Evolutionary conservation across 2,888 invertebrate genomes (phyloP).

Genomic region (Mechanitis messenoides): DNA sequence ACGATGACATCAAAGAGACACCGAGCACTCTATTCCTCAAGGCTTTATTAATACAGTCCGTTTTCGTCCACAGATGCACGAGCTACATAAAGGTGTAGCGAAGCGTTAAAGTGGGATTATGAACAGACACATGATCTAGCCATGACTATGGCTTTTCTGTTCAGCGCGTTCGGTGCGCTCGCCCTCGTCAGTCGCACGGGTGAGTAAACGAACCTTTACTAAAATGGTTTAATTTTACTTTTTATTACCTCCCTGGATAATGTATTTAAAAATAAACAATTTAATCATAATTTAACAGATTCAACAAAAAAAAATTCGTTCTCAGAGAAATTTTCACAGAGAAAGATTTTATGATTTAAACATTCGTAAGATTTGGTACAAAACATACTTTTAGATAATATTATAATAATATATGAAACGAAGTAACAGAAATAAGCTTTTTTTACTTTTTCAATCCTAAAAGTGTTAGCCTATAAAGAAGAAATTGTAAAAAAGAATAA

Average conservation of each 20-base stretch:
- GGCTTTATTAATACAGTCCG: conserved; percentile 14
- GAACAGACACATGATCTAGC: conserved; percentile 56
- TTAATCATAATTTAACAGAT: too few species aligned
- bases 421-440: too few species aligned
- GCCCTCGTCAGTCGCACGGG: conserved; percentile 63
- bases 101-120: conserved; percentile 55
- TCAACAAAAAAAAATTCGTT: too few species aligned
- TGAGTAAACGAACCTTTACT: conserved; percentile 34
- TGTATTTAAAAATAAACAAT: too few species aligned
- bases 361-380: too few species aligned
- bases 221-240: background rate
- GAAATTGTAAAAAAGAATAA: background rate
- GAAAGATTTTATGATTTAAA: too few species aligned
- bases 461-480: too few species aligned
- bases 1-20: background rate
- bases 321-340: too few species aligned
- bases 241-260: background rate
- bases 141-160: conserved; percentile 57
- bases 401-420: too few species aligned
- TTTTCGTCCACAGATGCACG: conserved; percentile 32
- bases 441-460: too few species aligned
- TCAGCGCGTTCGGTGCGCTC: conserved; percentile 58
- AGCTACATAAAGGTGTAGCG: conserved; percentile 39
- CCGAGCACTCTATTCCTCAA: conserved; percentile 5
- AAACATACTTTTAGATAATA: too few species aligned